Evolutionary conservation across 2,888 invertebrate species (phyloP).

Genomic region (Myopa testacea): DNA sequence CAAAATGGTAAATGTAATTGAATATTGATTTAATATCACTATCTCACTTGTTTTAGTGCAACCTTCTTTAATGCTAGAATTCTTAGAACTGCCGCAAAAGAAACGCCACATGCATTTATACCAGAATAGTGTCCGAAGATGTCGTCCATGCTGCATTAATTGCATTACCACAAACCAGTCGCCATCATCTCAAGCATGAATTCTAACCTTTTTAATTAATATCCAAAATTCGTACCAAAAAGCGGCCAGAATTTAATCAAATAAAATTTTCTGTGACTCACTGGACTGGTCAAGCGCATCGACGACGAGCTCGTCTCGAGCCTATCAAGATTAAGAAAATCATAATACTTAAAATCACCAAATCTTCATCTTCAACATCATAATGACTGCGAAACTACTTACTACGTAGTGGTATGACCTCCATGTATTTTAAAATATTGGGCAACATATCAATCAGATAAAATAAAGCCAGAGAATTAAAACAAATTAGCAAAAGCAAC

Average conservation of each 20-base stretch:
- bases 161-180: conserved; percentile 13
- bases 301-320: background rate
- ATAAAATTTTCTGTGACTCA: conserved; percentile 6
- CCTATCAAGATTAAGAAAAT: background rate
- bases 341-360: background rate
- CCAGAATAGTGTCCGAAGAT: conserved; percentile 8
- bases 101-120: conserved; percentile 44
- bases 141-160: background rate
- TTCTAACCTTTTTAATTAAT: conserved; percentile 19
- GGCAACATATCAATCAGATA: background rate
- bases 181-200: background rate
- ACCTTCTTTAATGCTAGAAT: conserved; percentile 29
- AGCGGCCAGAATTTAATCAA: conserved; percentile 10
- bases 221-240: background rate
- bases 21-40: no score
- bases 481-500: background rate
- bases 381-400: background rate
- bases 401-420: background rate
- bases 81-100: conserved; percentile 40
- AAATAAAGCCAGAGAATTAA: background rate
- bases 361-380: background rate
- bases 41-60: background rate
- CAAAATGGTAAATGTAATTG: background rate
- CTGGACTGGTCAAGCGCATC: background rate
- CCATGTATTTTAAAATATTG: background rate